These are phyloP conservation scores for Rhagophthalmus giganteus DNA, from an alignment of 2,888 invertebrate species.

Conservation along the genomic window DNA sequence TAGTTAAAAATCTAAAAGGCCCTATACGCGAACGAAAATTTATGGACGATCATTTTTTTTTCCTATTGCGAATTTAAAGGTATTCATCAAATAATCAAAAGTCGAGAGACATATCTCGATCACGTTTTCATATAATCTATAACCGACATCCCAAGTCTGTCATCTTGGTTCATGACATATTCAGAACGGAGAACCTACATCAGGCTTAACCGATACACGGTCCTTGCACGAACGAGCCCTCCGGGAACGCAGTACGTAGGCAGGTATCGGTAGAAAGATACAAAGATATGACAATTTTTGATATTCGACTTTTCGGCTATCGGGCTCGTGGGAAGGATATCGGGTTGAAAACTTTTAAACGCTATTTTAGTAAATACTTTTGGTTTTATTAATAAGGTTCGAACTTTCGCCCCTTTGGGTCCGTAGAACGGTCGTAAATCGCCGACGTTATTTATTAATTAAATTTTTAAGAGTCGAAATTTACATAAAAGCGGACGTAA, in stretches of 20 bases:
- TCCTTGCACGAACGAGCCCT: slow-evolving; percentile 32
- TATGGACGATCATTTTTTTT: not conserved
- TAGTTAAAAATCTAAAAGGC: not conserved
- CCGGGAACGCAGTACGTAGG: slow-evolving; percentile 26
- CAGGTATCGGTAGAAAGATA: slow-evolving; percentile 32
- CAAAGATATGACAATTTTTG: slow-evolving; percentile 39
- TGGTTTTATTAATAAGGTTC: slow-evolving; percentile 17
- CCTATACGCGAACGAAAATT: no score
- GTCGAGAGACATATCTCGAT: slow-evolving; percentile 22
- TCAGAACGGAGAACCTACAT: slow-evolving; percentile 47
- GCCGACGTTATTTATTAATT: slow-evolving; percentile 3
- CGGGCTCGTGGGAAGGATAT: slow-evolving; percentile 33
- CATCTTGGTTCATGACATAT: slow-evolving; percentile 50
- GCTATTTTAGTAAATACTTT: slow-evolving; percentile 20
- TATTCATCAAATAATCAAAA: slow-evolving; percentile 29
- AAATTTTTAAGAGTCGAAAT: slow-evolving; percentile 20
- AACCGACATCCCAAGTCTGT: slow-evolving; percentile 39
- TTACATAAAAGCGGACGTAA: slow-evolving; percentile 31
- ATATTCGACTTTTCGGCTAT: slow-evolving; percentile 31
- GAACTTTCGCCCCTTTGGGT: not conserved
- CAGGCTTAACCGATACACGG: slow-evolving; percentile 38
- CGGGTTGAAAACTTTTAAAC: slow-evolving; percentile 26
- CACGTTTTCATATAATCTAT: slow-evolving; percentile 36
- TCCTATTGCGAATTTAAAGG: not conserved
- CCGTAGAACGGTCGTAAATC: no score